These are phyloP conservation scores for Hippocampus zosterae DNA, from an alignment of 2,113 vertebrate genomes.

Conservation along the genomic window DNA sequence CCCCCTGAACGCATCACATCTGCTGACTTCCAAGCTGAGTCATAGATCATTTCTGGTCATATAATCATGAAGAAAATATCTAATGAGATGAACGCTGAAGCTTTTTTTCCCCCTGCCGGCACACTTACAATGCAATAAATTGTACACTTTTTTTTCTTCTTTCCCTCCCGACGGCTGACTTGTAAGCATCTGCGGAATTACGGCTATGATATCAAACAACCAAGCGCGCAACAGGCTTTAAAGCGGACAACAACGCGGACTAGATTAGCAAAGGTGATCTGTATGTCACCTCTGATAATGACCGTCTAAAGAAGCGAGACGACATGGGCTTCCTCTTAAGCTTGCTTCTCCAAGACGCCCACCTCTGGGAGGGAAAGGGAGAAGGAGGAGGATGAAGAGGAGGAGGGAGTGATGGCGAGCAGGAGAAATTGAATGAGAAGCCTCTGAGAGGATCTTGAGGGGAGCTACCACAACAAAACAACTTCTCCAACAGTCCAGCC, in stretches of 20 bases:
- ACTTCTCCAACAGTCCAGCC: conserved; percentile 52
- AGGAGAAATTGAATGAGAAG: conserved; percentile 71
- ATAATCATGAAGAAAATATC: neutral
- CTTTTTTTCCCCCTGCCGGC: neutral
- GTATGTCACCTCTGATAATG: conserved; percentile 18
- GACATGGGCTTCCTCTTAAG: conserved; percentile 25
- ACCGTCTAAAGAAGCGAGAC: conserved; percentile 23
- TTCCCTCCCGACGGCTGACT: neutral
- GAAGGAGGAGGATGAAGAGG: conserved; percentile 40
- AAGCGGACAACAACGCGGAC: neutral
- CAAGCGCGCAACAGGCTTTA: neutral
- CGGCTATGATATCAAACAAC: neutral
- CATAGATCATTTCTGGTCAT: neutral
- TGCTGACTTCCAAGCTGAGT: neutral
- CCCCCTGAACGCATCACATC: neutral
- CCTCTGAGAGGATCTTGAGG: conserved; percentile 49
- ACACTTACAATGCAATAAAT: neutral
- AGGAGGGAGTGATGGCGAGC: conserved; percentile 59
- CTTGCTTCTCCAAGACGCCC: conserved; percentile 36
- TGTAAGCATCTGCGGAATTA: neutral
- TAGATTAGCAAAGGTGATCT: neutral
- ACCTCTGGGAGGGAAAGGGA: conserved; percentile 56
- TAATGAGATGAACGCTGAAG: neutral
- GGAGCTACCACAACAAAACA: conserved; percentile 61
- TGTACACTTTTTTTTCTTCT: neutral